Percentiles rank a stretch among this genome's conserved stretches.
These are phyloP conservation scores for Hemicordylus capensis DNA, from an alignment of 2,113 vertebrate genomes.

Conservation along the genomic window DNA sequence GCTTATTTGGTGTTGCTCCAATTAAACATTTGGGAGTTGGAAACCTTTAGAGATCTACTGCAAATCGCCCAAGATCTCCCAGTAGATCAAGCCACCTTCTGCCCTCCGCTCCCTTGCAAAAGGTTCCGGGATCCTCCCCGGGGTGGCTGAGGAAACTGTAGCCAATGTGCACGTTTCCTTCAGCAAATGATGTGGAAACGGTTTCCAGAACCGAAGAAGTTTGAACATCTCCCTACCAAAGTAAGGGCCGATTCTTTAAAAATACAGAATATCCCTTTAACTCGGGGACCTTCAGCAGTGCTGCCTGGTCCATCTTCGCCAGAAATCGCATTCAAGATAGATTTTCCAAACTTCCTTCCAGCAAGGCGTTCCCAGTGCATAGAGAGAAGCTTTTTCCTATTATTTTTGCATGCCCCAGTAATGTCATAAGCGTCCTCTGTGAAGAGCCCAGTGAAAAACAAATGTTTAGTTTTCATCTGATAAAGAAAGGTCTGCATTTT, in stretches of 20 bases:
- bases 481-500: slow-evolving; percentile 11
- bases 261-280: background rate
- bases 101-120: no score
- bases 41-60: no score
- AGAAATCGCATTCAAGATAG: background rate
- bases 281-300: background rate
- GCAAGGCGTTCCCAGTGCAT: background rate
- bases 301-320: background rate
- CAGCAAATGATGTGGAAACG: background rate
- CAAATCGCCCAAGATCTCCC: no score
- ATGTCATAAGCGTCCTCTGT: slow-evolving; percentile 4
- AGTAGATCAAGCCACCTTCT: no score
- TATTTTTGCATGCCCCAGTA: background rate
- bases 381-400: background rate
- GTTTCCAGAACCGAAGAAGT: no score
- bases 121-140: no score
- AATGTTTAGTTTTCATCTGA: slow-evolving; percentile 17
- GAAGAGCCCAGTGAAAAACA: background rate
- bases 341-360: background rate
- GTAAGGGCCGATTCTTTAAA: background rate
- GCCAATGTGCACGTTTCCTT: no score
- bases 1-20: no score
- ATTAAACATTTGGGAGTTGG: no score
- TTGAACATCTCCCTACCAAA: background rate
- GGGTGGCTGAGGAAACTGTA: no score